These are phyloP conservation scores for Tortrix viridana DNA, from an alignment of 2,888 invertebrate genomes.

Conservation along the genomic window DNA sequence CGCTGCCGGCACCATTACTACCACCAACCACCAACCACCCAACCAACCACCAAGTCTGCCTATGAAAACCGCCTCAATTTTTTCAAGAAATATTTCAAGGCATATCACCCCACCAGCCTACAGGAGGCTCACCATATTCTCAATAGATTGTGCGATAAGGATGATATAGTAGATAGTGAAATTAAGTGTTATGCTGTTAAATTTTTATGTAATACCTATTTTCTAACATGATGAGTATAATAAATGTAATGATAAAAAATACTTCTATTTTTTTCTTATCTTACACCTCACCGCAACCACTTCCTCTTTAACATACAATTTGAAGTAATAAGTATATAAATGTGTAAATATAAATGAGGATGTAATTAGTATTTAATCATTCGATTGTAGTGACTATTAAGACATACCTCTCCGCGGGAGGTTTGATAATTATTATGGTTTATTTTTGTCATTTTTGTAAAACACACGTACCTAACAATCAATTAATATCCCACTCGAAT, in stretches of 20 bases:
- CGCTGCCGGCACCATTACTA: too few species aligned
- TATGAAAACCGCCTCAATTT: constrained; percentile 23
- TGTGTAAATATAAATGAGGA: too few species aligned
- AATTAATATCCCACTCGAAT: constrained; percentile 4
- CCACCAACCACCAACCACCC: too few species aligned
- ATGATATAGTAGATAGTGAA: constrained; percentile 19
- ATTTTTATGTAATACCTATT: constrained; percentile 15
- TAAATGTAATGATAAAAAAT: too few species aligned
- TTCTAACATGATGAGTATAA: constrained; percentile 4
- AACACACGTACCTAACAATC: neutral
- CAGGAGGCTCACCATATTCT: constrained; percentile 8
- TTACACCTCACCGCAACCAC: too few species aligned
- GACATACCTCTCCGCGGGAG: too few species aligned
- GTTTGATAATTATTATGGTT: too few species aligned
- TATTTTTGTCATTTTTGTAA: neutral
- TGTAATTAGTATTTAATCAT: too few species aligned
- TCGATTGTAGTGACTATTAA: too few species aligned
- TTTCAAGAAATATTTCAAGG: constrained; percentile 20
- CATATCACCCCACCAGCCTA: neutral
- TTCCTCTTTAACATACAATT: too few species aligned
- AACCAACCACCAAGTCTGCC: constrained; percentile 6
- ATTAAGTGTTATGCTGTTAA: constrained; percentile 9
- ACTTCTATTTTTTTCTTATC: too few species aligned
- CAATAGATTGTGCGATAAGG: constrained; percentile 11
- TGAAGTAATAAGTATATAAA: neutral